Evolutionary conservation across 2,888 invertebrate genomes (phyloP).

Genomic region (Minunthozetes semirufus): DNA sequence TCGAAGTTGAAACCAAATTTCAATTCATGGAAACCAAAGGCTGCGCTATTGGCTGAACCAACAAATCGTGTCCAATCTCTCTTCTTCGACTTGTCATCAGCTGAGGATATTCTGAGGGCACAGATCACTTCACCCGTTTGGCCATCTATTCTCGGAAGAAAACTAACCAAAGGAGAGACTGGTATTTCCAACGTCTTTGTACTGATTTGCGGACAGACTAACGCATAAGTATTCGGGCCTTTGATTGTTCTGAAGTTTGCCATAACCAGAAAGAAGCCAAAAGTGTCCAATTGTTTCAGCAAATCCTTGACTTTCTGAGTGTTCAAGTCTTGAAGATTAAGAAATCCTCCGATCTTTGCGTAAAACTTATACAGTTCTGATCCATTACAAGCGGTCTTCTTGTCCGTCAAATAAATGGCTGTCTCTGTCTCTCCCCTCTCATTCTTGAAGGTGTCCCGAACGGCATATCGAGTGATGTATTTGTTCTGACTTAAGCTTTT

Average conservation of each 20-base stretch:
- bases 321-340: slow-evolving; percentile 3
- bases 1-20: not conserved
- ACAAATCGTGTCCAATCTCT: slow-evolving; percentile 17
- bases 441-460: slow-evolving; percentile 3
- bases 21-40: not conserved
- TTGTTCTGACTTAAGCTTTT: not conserved
- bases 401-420: not conserved
- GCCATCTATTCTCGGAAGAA: slow-evolving; percentile 2
- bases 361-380: not conserved
- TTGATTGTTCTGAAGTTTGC: not conserved
- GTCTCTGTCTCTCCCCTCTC: slow-evolving; percentile 1
- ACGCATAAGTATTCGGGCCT: not conserved
- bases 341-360: slow-evolving; percentile 21
- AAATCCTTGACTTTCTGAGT: not conserved
- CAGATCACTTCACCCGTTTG: not conserved
- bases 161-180: not conserved
- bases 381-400: not conserved
- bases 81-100: not conserved
- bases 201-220: not conserved
- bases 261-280: not conserved
- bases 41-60: not conserved
- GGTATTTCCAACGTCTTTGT: not conserved
- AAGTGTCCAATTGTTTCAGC: not conserved
- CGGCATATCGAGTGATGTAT: slow-evolving; percentile 15
- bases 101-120: not conserved